phyloP scores from a whole-genome alignment of 2,888 invertebrate genomes.

The Rhamnusium bicolor region DNA sequence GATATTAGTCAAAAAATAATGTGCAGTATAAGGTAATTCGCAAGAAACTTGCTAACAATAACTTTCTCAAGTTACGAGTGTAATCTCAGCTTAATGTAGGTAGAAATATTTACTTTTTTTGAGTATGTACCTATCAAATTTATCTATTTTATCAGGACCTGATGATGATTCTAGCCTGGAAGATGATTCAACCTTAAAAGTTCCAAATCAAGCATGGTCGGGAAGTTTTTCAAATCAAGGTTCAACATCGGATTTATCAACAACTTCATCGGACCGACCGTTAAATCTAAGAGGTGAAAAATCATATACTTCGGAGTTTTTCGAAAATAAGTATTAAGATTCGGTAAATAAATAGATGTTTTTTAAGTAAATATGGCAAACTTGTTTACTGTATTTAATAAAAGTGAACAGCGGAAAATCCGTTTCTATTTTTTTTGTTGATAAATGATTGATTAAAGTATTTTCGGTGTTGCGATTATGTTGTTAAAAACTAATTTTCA shows the following conservation, averaged over 20 bases:
- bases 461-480: background rate
- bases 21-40: too few species aligned
- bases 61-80: too few species aligned
- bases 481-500: background rate
- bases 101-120: background rate
- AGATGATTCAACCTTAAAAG: slow-evolving; percentile 75
- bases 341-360: background rate
- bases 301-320: background rate
- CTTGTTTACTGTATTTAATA: background rate
- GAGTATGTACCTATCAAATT: background rate
- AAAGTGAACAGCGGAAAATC: background rate
- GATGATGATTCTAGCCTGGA: slow-evolving; percentile 77
- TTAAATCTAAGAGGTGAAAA: slow-evolving; percentile 60
- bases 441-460: background rate
- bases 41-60: too few species aligned
- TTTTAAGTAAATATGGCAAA: background rate
- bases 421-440: background rate
- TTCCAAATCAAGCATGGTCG: slow-evolving; percentile 70
- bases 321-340: background rate
- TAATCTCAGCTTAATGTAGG: too few species aligned
- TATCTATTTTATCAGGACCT: slow-evolving; percentile 43
- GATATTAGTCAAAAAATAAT: too few species aligned
- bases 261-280: slow-evolving; percentile 63
- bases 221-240: slow-evolving; percentile 69
- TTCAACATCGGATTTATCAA: slow-evolving; percentile 68